Conservation (phyloP, 37 sponge, comb jelly and placozoan genomes). For the Geodia barretti region DNA sequence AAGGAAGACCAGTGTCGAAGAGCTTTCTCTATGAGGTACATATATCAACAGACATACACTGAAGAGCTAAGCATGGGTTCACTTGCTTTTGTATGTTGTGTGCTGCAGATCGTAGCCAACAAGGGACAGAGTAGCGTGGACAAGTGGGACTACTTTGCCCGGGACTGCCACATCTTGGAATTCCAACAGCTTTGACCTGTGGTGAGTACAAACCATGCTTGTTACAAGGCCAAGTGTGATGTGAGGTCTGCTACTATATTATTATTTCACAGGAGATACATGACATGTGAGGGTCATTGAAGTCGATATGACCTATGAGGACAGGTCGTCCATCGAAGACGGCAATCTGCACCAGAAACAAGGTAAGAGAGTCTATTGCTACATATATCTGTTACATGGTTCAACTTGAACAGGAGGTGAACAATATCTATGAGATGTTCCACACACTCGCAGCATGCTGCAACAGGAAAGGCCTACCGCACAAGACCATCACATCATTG, state of each 20-base stretch:
- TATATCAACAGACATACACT: too few species aligned
- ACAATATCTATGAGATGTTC: slow-evolving; percentile 96
- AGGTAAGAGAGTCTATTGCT: slow-evolving; percentile 42
- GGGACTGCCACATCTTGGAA: slow-evolving; percentile 93
- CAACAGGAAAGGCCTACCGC: slow-evolving; percentile 94
- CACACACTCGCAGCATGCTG: slow-evolving; percentile 83
- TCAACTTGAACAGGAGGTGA: slow-evolving; percentile 67
- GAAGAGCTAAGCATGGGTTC: too few species aligned
- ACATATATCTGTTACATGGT: neutral
- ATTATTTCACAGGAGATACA: slow-evolving; percentile 51
- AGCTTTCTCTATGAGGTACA: slow-evolving; percentile 94
- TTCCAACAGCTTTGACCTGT: slow-evolving; percentile 84
- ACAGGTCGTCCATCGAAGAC: too few species aligned
- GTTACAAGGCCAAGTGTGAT: neutral
- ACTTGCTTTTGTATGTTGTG: neutral
- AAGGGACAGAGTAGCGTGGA: slow-evolving; percentile 95
- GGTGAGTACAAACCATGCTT: slow-evolving; percentile 22
- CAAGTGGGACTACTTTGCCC: slow-evolving; percentile 98
- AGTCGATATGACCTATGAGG: too few species aligned
- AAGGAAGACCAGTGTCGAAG: slow-evolving; percentile 78
- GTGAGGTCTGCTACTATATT: neutral
- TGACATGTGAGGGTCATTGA: slow-evolving; percentile 80
- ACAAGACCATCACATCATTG: slow-evolving; percentile 82
- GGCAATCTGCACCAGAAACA: slow-evolving; percentile 87
- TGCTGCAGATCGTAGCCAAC: slow-evolving; percentile 89